These are phyloP conservation scores for Lagopus muta DNA, from an alignment of 2,113 vertebrate species.

Conservation along the genomic window DNA sequence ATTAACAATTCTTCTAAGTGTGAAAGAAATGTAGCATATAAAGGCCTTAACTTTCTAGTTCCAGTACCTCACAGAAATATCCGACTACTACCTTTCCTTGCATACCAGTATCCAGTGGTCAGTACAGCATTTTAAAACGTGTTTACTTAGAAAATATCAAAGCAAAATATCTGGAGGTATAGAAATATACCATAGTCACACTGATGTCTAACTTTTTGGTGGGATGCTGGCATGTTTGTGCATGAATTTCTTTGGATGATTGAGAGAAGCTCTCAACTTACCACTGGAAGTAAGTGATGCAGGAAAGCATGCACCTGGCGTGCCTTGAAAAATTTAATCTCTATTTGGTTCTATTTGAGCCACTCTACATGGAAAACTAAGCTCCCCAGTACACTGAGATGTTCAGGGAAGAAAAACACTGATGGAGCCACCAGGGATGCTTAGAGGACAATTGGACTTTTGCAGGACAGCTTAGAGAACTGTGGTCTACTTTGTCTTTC, in stretches of 20 bases:
- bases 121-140: not conserved
- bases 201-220: not conserved
- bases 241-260: not conserved
- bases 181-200: not conserved
- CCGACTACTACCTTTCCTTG: not conserved
- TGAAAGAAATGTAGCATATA: not conserved
- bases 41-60: not conserved
- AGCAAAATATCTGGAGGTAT: not conserved
- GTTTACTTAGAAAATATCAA: not conserved
- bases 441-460: rapidly evolving
- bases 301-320: not conserved
- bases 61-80: not conserved
- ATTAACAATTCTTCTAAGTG: not conserved
- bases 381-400: not conserved
- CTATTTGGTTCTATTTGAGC: not conserved
- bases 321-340: not conserved
- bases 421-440: not conserved
- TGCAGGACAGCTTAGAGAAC: not conserved
- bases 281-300: not conserved
- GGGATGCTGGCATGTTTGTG: not conserved
- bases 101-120: not conserved
- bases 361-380: not conserved
- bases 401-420: not conserved
- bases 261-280: not conserved
- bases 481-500: not conserved